Evolutionary conservation across 2,797 vertebrate species (phyloP).

Genomic region (Hippocampus kuda): DNA sequence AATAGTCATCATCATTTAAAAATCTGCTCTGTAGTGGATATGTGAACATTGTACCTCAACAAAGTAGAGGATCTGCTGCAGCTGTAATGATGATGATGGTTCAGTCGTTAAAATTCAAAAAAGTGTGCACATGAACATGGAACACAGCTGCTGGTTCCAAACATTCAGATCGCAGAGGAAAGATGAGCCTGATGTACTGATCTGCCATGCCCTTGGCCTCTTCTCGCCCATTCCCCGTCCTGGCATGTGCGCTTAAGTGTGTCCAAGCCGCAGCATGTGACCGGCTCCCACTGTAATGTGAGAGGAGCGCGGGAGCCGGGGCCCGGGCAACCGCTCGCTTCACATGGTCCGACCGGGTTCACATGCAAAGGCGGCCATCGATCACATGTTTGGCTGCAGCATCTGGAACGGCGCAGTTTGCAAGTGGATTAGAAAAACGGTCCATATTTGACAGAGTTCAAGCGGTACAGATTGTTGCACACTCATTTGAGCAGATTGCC

Average conservation of each 20-base stretch:
- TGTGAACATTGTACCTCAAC: too few species aligned
- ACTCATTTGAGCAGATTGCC: not conserved
- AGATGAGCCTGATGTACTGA: slow-evolving; percentile 34
- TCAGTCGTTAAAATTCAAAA: not conserved
- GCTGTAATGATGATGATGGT: slow-evolving; percentile 6
- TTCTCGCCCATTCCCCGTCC: slow-evolving; percentile 36
- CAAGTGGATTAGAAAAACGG: not conserved
- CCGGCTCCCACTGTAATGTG: slow-evolving; percentile 46
- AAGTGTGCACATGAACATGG: not conserved
- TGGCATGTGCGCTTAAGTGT: slow-evolving; percentile 35
- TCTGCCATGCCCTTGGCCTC: slow-evolving; percentile 52
- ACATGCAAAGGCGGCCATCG: slow-evolving; percentile 11
- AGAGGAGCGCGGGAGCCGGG: slow-evolving; percentile 26
- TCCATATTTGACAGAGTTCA: not conserved
- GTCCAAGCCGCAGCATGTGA: slow-evolving; percentile 55
- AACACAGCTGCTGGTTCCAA: not conserved
- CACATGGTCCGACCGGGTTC: slow-evolving; percentile 18
- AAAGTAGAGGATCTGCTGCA: too few species aligned
- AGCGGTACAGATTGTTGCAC: not conserved
- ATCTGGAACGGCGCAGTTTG: not conserved
- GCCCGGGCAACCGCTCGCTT: slow-evolving; percentile 23
- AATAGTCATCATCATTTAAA: too few species aligned
- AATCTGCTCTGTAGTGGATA: too few species aligned
- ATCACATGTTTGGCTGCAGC: not conserved
- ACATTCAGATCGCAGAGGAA: slow-evolving; percentile 22